These are phyloP conservation scores for Dufourea novaeangliae DNA, from an alignment of 1,140 invertebrate species.

Conservation along the genomic window DNA sequence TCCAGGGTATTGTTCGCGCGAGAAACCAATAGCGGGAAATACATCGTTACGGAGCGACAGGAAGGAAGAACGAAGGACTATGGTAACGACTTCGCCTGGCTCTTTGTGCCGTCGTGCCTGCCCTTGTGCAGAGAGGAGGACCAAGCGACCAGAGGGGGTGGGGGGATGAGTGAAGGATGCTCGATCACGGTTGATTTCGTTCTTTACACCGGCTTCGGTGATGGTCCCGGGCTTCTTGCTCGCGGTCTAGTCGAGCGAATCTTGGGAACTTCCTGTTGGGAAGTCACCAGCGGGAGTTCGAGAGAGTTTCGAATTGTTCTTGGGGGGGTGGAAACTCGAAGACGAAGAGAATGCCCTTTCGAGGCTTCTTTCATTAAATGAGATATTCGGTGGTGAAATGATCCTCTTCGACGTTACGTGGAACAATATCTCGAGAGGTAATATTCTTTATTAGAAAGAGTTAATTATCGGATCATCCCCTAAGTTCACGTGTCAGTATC, in stretches of 20 bases:
- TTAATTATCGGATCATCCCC: no score
- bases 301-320: neutral
- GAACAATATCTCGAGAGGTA: no score
- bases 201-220: conserved; percentile 33
- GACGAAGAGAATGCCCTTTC: neutral
- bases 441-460: no score
- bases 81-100: conserved; percentile 53
- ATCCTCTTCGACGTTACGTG: no score
- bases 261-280: neutral
- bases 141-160: no score
- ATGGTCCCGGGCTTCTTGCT: neutral
- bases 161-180: neutral
- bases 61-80: conserved; percentile 67
- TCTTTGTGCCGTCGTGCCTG: conserved; percentile 50
- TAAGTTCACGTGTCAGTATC: no score
- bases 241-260: conserved; percentile 2
- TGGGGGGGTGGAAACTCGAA: neutral
- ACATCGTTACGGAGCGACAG: conserved; percentile 73
- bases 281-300: neutral
- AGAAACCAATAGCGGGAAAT: conserved; percentile 78
- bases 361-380: conserved; percentile 12
- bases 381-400: no score
- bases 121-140: conserved; percentile 12
- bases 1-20: conserved; percentile 72
- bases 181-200: conserved; percentile 65